Evolutionary conservation across 2,888 invertebrate genomes (phyloP).

Genomic region (Macrosoma leucophasiata): DNA sequence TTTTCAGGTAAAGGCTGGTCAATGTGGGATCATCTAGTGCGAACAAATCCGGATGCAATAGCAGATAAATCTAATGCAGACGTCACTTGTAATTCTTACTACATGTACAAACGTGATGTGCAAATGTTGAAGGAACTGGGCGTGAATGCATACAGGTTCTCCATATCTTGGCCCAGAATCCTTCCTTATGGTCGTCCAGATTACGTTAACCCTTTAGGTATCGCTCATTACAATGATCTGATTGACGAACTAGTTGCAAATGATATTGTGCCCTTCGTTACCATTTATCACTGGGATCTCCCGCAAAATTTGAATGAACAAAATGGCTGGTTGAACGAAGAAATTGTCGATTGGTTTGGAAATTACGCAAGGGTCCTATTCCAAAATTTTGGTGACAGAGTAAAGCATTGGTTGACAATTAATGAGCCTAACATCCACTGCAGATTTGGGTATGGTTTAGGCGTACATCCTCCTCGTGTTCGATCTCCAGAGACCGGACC

Average conservation of each 20-base stretch:
- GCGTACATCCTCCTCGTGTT: slow-evolving; percentile 35
- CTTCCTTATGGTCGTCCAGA: slow-evolving; percentile 69
- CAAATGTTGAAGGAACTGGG: slow-evolving; percentile 48
- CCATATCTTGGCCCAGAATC: slow-evolving; percentile 77
- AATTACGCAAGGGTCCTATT: slow-evolving; percentile 55
- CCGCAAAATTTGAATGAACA: slow-evolving; percentile 60
- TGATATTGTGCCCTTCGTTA: slow-evolving; percentile 74
- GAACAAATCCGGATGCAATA: slow-evolving; percentile 54
- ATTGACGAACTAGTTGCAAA: slow-evolving; percentile 74
- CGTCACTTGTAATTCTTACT: slow-evolving; percentile 72
- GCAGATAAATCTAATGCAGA: slow-evolving; percentile 70
- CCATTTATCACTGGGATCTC: slow-evolving; percentile 68
- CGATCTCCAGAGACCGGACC: slow-evolving; percentile 49
- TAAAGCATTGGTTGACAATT: slow-evolving; percentile 70
- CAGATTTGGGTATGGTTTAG: slow-evolving; percentile 47
- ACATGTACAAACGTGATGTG: slow-evolving; percentile 70
- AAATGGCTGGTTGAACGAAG: slow-evolving; percentile 62
- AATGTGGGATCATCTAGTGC: slow-evolving; percentile 75
- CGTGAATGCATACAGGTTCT: slow-evolving; percentile 64
- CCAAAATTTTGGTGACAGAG: slow-evolving; percentile 55
- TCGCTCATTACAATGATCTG: slow-evolving; percentile 77
- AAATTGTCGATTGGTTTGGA: slow-evolving; percentile 51
- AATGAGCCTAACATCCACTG: slow-evolving; percentile 65
- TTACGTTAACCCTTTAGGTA: slow-evolving; percentile 67
- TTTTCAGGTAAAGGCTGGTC: slow-evolving; percentile 67